Conservation (phyloP, 1,140 invertebrate genomes). For the Lerema accius region DNA sequence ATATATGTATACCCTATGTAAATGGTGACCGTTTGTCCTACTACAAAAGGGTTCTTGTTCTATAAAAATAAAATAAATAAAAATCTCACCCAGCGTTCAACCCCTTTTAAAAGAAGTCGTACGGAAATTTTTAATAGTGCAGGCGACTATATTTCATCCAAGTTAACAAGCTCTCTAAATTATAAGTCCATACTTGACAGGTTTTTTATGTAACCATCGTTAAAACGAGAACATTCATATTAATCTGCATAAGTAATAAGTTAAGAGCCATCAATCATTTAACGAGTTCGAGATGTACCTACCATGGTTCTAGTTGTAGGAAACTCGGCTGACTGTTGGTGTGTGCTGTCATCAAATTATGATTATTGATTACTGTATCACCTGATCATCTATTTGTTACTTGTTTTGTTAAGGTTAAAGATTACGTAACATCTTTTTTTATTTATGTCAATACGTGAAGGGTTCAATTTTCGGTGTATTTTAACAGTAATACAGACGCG, state of each 20-base stretch:
- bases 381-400: no score
- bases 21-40: no score
- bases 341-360: conserved; percentile 3
- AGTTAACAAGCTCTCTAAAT: conserved; percentile 25
- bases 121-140: conserved; percentile 29
- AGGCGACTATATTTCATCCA: conserved; percentile 14
- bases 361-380: not conserved
- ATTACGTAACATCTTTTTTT: no score
- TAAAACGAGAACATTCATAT: conserved; percentile 25
- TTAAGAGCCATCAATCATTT: conserved; percentile 23
- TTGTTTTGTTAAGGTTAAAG: no score
- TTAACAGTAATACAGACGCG: no score
- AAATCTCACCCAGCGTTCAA: not conserved
- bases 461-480: no score
- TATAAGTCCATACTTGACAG: conserved; percentile 20
- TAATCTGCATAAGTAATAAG: conserved; percentile 32
- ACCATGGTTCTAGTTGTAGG: no score
- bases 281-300: conserved; percentile 8
- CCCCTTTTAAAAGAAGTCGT: conserved; percentile 14
- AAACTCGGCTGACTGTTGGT: not conserved
- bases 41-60: no score
- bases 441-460: no score
- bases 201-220: conserved; percentile 27
- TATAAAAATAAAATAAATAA: not conserved
- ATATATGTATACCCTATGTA: no score